Evolutionary conservation across 2,888 invertebrate species (phyloP), one percentile per base, ranked within the genome.

Genomic region (Lasius fuliginosus): DNA sequence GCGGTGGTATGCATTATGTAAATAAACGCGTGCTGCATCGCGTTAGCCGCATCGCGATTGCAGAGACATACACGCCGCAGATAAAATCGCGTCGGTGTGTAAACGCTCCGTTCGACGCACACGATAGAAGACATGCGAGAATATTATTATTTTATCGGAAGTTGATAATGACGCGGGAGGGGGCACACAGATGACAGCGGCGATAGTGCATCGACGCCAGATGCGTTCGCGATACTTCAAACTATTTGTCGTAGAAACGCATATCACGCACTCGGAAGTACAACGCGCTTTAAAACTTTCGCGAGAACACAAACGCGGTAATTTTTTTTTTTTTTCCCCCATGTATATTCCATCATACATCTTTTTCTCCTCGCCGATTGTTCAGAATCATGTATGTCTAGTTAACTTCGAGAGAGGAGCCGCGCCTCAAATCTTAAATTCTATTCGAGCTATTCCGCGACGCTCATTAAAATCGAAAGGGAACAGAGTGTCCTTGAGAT

Each of bases 1-100:
- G 58, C n/a, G 58, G 74, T 58, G 60, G 79, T 46, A 69, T 30
- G 82, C 81, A 77, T 82, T 79, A 79, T 79, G 79, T 79, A 74
- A 79, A 79, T 79, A 79, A 79, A 79, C 79, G 79, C 79, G 79
- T 79, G 79, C 74, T 79, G 79, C 79, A 77, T 58, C 79, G 64
- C 79, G 79, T 77, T 77, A 77, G 49, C 30, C 64, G 82, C 53
- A 69, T 76, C 79, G 82, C 82, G 82, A 79, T 65, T n/a, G 36
- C 77, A 81, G 42, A 82, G 65, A 53, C 79, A 77, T 11, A 64
- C 64, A 36, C n/a, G 9, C 33, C 33, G 74, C 3, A 79, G 74
- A 79, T 73, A 73, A 46, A 71, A 77, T 77, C 73, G 73, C 77
- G 71, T 15, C 40, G 40, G 42, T 71, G 74, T 58, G 58, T 79